Conservation (phyloP, 2,797 vertebrate genomes). For the Furcifer pardalis region DNA sequence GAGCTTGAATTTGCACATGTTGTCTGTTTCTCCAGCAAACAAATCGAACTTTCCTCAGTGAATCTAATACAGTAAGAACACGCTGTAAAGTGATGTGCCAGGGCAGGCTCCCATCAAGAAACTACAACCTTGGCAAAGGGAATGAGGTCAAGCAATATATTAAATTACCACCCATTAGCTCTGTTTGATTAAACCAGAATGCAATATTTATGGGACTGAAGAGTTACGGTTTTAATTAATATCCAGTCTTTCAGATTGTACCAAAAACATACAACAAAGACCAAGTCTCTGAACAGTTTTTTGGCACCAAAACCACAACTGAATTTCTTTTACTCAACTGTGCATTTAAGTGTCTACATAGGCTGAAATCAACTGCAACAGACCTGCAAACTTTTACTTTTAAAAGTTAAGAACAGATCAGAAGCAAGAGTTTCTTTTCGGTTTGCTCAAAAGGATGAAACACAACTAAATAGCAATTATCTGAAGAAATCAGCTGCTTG, state of each 20-base stretch:
- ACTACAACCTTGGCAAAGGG: neutral
- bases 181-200: constrained; percentile 5
- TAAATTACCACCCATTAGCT: neutral
- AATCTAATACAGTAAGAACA: neutral
- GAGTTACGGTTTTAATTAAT: neutral
- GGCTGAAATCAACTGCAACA: too few relatives aligned
- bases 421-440: too few relatives aligned
- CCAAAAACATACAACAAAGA: neutral
- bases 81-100: neutral
- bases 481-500: too few relatives aligned
- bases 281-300: neutral
- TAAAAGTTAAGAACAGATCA: neutral
- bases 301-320: neutral
- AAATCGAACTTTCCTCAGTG: neutral
- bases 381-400: too few relatives aligned
- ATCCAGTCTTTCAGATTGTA: neutral
- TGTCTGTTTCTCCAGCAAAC: neutral
- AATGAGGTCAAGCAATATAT: neutral
- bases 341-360: neutral
- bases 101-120: neutral
- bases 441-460: neutral
- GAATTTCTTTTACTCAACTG: neutral
- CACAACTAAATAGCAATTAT: too few relatives aligned
- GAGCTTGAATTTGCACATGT: neutral
- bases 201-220: neutral